Base-by-base conservation (phyloP, 35 echinoderm and acorn worm genomes). In the Eucidaris tribuloides region DNA sequence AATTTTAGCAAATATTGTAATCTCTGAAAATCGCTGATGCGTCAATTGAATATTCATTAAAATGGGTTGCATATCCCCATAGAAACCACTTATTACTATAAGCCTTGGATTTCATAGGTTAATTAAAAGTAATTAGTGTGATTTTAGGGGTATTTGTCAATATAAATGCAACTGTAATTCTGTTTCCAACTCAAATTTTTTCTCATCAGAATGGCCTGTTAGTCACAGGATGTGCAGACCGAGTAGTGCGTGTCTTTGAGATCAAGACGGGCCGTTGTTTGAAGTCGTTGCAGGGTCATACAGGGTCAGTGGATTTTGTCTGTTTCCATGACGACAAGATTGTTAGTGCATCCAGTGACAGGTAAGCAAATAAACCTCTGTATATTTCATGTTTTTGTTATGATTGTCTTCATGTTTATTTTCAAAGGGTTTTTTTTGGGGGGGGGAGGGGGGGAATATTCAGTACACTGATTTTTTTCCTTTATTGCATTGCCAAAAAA, bases 211-310 rank as follows among this genome's bases (percentile, higher is more conserved):
- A 80, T 24, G 76, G 60, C 44, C 28, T 88, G 15, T 19, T 79
- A 7, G 59, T 88, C 30, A 92, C 89, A 39, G 89, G 89, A 5
- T 86, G 83, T 76, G 33, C 61, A 23, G 89, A 92, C 45, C 57
- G 77, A 22, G 18, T 92, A 3, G 33, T 92, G 18, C 58, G 89
- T 29, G 89, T 92, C 42, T 86, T 81, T 49, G 61, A 92, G 46
- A 30, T 62, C 19, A 46, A 46, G 37, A 43, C 83, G 59, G 89
- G 71, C 9, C 42, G 45, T 30, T 86, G 83, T 41, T 20, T 49
- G 5, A 92, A 86, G 45, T 65, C 61, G n/a, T 28, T 86, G 3
- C 42, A 17, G 41, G 89, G 89, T 31, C 89, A 92, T 42, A 55
- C 62, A 55, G 42, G 60, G 20, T 60, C 74, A 20, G 78, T 92